Evolutionary conservation across 53 echinoderm and acorn worm species (phyloP), one percentile per base, ranked within the genome.

Genomic region (Holothuria scabra): DNA sequence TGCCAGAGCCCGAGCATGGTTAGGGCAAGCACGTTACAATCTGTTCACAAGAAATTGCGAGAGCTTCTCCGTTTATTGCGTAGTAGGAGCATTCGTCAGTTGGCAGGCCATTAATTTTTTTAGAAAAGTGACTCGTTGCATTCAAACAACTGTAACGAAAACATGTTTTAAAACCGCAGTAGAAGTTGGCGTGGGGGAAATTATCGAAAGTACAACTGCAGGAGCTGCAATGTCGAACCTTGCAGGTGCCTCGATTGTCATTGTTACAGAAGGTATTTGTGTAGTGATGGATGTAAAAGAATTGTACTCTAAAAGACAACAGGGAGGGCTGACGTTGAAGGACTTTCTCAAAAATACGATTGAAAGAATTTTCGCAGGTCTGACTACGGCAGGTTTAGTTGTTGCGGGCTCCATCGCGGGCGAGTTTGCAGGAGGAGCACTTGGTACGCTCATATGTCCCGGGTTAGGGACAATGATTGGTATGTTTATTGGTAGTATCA

Each of bases 1-100:
- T 12, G 56, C 76, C 2, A 52, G 76, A 16, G 76, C 76, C 19
- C 48, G 31, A 12, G 55, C 76, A 20, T 76, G 76, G 76, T 52
- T 44, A 28, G 76, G 76, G 24, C 24, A 55, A 55, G 26, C 10
- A 24, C 57, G 30, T 28, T 76, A 76, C 57, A 44, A 28, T 29
- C 16, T 76, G 1, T 31, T 29, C 22, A 37, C 48, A 20, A 52
- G 49, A 9, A 56, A 25, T 55, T 76, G 76, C 49, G 46, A 76
- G 29, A 25, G 24, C 13, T 76, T 76, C 55, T 25, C 56, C 2
- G 46, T 56, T 5, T 76, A 55, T 52, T 76, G 76, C 31, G 28
- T 57, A 26, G 57, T 55, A 26, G 76, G 76, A 4, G 30, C 13
- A 0, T 58, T 55, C 56, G 3, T 4, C 26, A 46, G 57, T 20